phyloP scores from a whole-genome alignment of 2,113 vertebrate species.

The Neogobius melanostomus region DNA sequence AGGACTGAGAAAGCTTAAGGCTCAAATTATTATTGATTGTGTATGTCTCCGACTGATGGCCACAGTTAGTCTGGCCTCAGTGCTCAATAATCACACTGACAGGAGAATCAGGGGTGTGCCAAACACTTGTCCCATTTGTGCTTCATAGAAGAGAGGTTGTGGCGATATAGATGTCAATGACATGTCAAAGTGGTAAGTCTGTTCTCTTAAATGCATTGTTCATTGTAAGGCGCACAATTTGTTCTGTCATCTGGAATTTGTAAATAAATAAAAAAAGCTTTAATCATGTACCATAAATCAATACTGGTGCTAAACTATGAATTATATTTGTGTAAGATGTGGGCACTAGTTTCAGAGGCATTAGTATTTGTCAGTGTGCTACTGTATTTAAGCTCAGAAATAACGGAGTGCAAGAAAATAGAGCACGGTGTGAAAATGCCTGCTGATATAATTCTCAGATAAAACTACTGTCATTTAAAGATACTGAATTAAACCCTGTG shows the following conservation, averaged over 20 bases:
- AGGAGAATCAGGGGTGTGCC: not conserved
- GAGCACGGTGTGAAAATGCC: not conserved
- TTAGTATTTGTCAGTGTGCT: not conserved
- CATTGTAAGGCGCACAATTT: not conserved
- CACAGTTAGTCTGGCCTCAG: conserved; percentile 1
- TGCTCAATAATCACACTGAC: not conserved
- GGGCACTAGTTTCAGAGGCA: not conserved
- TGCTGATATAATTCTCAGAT: conserved; percentile 1
- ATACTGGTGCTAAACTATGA: not conserved
- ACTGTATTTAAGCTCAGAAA: not conserved
- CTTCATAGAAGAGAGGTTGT: not conserved
- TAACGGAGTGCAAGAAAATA: not conserved
- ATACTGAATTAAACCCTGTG: not conserved
- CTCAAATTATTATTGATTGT: conserved; percentile 11
- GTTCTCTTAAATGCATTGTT: not conserved
- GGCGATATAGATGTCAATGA: not conserved
- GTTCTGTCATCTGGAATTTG: not conserved
- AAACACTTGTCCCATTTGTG: conserved; percentile 17
- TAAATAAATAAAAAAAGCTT: not conserved
- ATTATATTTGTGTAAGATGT: not conserved
- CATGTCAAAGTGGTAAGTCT: too few species aligned
- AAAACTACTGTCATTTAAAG: conserved; percentile 1
- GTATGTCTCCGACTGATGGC: conserved; percentile 17
- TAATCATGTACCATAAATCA: not conserved
- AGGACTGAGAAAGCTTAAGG: conserved; percentile 12